Evolutionary conservation across 2,797 vertebrate genomes (phyloP), one percentile per base, ranked within the genome.

Genomic region (Hippopotamyrus pictus): DNA sequence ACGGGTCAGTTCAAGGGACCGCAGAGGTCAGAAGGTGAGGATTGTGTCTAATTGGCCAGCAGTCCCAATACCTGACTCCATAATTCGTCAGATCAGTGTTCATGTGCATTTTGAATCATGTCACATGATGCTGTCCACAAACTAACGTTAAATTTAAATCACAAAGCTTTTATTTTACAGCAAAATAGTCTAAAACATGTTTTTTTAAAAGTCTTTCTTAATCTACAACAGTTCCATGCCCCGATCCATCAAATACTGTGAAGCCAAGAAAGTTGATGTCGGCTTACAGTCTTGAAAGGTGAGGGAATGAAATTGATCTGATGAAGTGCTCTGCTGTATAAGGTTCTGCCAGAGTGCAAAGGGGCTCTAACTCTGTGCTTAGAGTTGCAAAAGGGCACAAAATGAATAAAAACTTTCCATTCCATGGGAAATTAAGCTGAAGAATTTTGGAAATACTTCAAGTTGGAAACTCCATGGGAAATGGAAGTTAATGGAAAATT

Each of bases 191-290:
- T 57, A 11, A 17, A 73, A 73, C 2, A 0, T 5, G 46, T 57
- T 4, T 25, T 25, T 25, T 14, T 59, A 54, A 7, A 57, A 50
- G 29, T 51, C 37, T 9, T 91, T 89, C 11, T 3, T 6, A 22
- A 83, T 79, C 86, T 89, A 9, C 86, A 92, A 89, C 90, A 95
- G 94, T 92, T 88, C 90, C 87, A 0, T 94, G 94, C 17, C 90
- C 94, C 54, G 96, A 93, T 1, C 0, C 9, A 1, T 90, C 93
- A 1, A 95, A 92, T 92, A 91, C 91, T 87, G 37, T 93, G 1
- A 93, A 93, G 50, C 94, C 94, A 7, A 96, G 95, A 91, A 93
- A 91, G 89, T 91, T 94, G 29, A 88, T 92, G 6, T 95, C 96
- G 0, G 90, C 92, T 65, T 90, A 92, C 93, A 91, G 93, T 85